phyloP scores from a whole-genome alignment of 2,888 invertebrate species.

The Drosophila borealis region DNA sequence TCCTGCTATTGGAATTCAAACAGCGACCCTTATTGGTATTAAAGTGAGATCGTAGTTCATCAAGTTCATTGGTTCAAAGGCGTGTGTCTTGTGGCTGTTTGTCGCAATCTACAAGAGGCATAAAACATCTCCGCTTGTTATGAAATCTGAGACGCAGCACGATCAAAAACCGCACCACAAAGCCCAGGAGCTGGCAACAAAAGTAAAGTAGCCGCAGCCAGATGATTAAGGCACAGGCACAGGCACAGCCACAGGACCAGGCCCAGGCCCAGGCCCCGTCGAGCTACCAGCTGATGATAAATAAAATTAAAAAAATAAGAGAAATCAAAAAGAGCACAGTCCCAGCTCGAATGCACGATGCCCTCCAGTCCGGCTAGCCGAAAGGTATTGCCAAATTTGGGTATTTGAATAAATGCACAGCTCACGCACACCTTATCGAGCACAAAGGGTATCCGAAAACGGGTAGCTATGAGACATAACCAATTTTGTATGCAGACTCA shows the following conservation, averaged over 20 bases:
- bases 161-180: constrained; percentile 46
- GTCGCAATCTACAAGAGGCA: constrained; percentile 51
- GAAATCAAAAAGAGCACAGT: neutral
- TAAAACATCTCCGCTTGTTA: constrained; percentile 15
- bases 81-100: constrained; percentile 55
- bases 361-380: constrained; percentile 9
- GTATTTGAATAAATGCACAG: constrained; percentile 24
- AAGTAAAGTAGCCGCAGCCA: constrained; percentile 28
- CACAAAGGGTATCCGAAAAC: constrained; percentile 12
- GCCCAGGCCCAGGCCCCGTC: constrained; percentile 1
- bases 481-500: constrained; percentile 21
- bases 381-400: neutral
- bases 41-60: constrained; percentile 23
- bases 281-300: constrained; percentile 30
- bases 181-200: constrained; percentile 48
- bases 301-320: neutral
- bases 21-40: constrained; percentile 11
- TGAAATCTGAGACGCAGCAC: constrained; percentile 69
- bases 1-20: neutral
- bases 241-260: constrained; percentile 11
- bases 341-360: constrained; percentile 29
- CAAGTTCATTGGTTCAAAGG: constrained; percentile 22
- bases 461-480: constrained; percentile 20
- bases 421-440: constrained; percentile 14
- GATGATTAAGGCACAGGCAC: constrained; percentile 29